These are phyloP conservation scores for Crocuta crocuta DNA, from an alignment of 2,113 vertebrate genomes.

Conservation along the genomic window DNA sequence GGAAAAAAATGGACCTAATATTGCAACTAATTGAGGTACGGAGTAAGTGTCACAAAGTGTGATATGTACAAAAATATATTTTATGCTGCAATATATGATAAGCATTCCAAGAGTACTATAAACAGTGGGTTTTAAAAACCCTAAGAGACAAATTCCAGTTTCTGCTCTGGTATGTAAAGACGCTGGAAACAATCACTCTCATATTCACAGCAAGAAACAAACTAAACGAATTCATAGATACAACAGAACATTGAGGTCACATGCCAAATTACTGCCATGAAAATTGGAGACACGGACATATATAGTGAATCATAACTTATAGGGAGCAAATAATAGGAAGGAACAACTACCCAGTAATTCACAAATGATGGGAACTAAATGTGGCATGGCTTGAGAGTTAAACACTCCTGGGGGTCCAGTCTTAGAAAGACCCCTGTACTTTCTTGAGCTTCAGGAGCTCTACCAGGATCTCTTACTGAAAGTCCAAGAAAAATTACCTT, in stretches of 20 bases:
- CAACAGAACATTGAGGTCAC: background rate
- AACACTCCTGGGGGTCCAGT: background rate
- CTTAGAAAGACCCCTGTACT: background rate
- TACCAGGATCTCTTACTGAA: background rate
- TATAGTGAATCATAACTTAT: background rate
- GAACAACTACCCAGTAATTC: background rate
- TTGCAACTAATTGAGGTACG: background rate
- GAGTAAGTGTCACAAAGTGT: background rate
- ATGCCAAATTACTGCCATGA: background rate
- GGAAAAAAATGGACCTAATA: too few relatives aligned
- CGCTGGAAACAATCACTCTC: rapidly evolving
- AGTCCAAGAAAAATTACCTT: background rate
- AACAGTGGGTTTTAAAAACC: background rate
- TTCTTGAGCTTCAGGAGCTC: background rate
- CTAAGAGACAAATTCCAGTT: background rate
- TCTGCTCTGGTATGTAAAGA: background rate
- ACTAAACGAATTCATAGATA: background rate
- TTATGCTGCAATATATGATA: background rate
- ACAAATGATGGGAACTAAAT: background rate
- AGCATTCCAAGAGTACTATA: background rate
- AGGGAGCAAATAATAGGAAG: background rate
- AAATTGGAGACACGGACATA: background rate
- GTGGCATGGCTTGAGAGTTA: background rate
- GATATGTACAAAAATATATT: background rate
- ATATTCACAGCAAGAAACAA: background rate